These are phyloP conservation scores for Upupa epops DNA, from an alignment of 2,113 vertebrate genomes.

Conservation along the genomic window DNA sequence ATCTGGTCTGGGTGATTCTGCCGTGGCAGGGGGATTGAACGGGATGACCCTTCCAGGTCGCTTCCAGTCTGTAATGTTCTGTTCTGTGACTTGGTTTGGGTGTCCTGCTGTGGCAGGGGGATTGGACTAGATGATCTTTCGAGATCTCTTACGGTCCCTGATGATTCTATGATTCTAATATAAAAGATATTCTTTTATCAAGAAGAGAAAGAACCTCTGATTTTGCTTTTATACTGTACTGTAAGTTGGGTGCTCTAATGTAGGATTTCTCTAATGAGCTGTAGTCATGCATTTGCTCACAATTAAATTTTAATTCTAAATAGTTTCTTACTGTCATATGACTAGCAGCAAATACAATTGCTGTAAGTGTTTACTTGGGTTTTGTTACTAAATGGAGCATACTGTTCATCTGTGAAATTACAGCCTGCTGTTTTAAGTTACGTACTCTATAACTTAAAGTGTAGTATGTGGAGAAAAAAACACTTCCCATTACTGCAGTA, in stretches of 20 bases:
- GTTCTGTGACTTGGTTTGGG: too few species aligned
- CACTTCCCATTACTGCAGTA: background rate
- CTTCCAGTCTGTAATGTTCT: too few species aligned
- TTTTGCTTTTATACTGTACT: background rate
- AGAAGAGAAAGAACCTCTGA: conserved; percentile 14
- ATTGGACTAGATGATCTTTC: too few species aligned
- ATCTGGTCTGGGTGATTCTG: too few species aligned
- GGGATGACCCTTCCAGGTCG: too few species aligned
- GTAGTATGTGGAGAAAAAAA: background rate
- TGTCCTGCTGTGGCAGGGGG: too few species aligned
- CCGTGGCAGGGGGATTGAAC: too few species aligned
- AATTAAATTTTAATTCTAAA: background rate
- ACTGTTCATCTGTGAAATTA: background rate
- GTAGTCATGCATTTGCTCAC: conserved; percentile 1
- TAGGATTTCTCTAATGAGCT: background rate
- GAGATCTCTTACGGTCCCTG: too few species aligned
- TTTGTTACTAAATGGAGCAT: background rate
- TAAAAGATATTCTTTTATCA: background rate
- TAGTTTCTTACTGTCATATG: background rate
- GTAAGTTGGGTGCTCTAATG: background rate
- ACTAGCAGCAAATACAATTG: background rate
- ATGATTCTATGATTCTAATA: too few species aligned
- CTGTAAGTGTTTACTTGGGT: background rate
- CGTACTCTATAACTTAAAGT: background rate
- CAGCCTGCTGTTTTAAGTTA: background rate